Percentiles rank a stretch among this genome's conserved stretches.
Conservation (phyloP, 1,140 invertebrate genomes). For the Polypedilum vanderplanki region DNA sequence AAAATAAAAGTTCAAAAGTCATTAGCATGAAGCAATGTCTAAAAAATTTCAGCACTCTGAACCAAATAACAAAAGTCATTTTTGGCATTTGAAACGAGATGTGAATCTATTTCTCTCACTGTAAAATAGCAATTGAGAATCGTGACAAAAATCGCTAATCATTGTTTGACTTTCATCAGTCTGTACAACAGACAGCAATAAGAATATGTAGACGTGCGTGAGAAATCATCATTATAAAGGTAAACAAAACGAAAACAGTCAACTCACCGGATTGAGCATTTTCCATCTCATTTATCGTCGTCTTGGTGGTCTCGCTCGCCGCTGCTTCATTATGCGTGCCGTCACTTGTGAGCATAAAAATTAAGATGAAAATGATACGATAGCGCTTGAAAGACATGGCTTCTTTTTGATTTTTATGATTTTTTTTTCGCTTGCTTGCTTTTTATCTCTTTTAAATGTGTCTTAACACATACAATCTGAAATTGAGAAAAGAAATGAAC, state of each 20-base stretch:
- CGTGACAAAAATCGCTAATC: background rate
- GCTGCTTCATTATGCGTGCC: background rate
- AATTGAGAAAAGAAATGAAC: too few relatives aligned
- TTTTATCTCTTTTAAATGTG: background rate
- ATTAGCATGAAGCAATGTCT: background rate
- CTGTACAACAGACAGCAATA: too few relatives aligned
- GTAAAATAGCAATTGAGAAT: conserved; percentile 3
- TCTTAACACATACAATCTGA: background rate
- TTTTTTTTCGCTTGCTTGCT: background rate
- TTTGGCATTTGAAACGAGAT: background rate
- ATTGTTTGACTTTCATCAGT: background rate
- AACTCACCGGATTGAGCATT: conserved; percentile 23
- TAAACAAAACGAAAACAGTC: background rate
- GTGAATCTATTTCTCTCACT: background rate
- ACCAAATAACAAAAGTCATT: background rate
- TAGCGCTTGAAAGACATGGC: background rate
- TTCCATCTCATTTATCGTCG: conserved; percentile 22
- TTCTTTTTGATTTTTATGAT: background rate
- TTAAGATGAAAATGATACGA: conserved; percentile 24
- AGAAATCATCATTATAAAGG: too few relatives aligned
- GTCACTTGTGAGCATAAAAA: conserved; percentile 10
- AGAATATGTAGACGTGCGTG: too few relatives aligned
- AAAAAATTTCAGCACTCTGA: background rate
- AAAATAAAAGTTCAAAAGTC: background rate
- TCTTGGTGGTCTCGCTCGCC: background rate